Conservation (phyloP, 2,113 vertebrate genomes). For the Notothenia coriiceps region DNA sequence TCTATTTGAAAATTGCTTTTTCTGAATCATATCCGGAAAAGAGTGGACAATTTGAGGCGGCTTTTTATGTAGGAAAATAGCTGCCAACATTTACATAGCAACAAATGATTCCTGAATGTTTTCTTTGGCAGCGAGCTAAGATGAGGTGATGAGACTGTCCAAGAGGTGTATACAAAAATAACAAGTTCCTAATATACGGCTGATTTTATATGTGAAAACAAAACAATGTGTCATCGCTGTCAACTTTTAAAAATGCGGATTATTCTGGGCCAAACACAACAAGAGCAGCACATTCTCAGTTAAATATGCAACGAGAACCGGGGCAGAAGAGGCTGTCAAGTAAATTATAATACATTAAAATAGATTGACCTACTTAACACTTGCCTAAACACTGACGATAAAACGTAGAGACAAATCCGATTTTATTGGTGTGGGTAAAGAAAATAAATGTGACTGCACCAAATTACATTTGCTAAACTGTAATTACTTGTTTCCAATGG, state of each 20-base stretch:
- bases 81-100: slow-evolving; percentile 41
- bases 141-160: slow-evolving; percentile 22
- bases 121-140: slow-evolving; percentile 15
- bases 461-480: slow-evolving; percentile 5
- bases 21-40: slow-evolving; percentile 28
- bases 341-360: slow-evolving; percentile 32
- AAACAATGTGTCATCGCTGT: slow-evolving; percentile 14
- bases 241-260: slow-evolving; percentile 5
- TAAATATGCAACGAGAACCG: not conserved
- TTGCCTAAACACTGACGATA: slow-evolving; percentile 27
- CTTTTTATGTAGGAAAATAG: slow-evolving; percentile 32
- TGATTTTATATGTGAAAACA: slow-evolving; percentile 2
- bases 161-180: slow-evolving; percentile 14
- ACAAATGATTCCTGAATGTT: slow-evolving; percentile 23
- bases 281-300: not conserved
- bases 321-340: slow-evolving; percentile 14
- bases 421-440: not conserved
- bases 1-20: slow-evolving; percentile 56
- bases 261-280: not conserved
- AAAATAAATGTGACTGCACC: slow-evolving; percentile 14
- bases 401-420: slow-evolving; percentile 29
- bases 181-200: slow-evolving; percentile 21
- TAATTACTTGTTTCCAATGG: slow-evolving; percentile 50
- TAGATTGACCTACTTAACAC: slow-evolving; percentile 55
- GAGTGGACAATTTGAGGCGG: not conserved